Base-by-base conservation (phyloP, 2,113 vertebrate genomes). In the Bufo gargarizans region DNA sequence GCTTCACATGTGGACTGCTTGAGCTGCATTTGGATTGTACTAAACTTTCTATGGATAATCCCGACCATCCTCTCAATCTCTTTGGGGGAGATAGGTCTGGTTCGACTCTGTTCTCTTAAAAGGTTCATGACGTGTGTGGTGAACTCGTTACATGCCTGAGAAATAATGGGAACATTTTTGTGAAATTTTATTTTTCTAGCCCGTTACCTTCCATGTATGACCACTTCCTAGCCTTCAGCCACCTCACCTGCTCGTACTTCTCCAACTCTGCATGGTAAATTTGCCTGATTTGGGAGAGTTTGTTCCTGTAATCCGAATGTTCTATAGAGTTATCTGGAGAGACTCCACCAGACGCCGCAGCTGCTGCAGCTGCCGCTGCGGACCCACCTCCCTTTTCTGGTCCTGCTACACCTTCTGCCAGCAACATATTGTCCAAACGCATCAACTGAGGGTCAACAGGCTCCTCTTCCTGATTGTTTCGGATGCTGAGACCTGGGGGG, bases 201-300 rank as follows among this genome's bases (percentile, higher is more conserved):
- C 16, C 8, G 16, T 45, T 7, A 1, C 12, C 1, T 49, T 49
- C 0, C 47, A 20, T 19, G 16, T 50, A 3, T 61, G 13, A 45
- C 78, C 33, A 58, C 7, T 3, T 43, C 53, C n/a, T 45, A 50
- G 17, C 22, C 71, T 45, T 86, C 17, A 16, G 43, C 19, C 16
- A 10, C 20, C 91, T 92, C 78, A 98, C 97, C 97, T 98, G 97
- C 91, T 97, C 97, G 33, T 97, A 98, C 93, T 98, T 98, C 95
- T 98, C 97, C 94, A 98, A 93, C 93, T 98, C 97, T 0, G 96
- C 96, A 93, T 97, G 97, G 93, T 98, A 98, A 92, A 98, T 97
- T 90, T 96, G 95, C 90, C 97, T 96, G 91, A 98, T 98, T 93
- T 97, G 97, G 90, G 96, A 97, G 84, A 98, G 96, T 93, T 98